Percentiles rank a stretch among this genome's conserved stretches.
phyloP scores from a whole-genome alignment of 1,140 invertebrate species.

The Kradibia gibbosae region DNA sequence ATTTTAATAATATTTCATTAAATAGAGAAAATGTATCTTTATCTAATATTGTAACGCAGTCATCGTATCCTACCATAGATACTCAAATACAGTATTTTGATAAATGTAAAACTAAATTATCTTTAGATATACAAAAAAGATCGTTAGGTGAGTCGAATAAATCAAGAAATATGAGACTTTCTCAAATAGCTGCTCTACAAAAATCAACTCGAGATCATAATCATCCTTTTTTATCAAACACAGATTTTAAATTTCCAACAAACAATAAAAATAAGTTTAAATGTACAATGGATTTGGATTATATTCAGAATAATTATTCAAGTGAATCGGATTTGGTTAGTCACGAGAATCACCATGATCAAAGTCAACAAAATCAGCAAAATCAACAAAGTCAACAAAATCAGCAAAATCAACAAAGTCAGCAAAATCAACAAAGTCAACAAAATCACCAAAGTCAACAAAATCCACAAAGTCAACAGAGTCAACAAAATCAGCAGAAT shows the following conservation, averaged over 20 bases:
- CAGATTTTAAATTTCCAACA: conserved; percentile 60
- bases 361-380: conserved; percentile 49
- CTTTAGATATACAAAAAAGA: conserved; percentile 52
- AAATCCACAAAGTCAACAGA: conserved; percentile 25
- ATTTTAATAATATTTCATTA: conserved; percentile 64
- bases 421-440: conserved; percentile 46
- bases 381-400: no score
- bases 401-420: neutral
- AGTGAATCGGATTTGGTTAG: conserved; percentile 53
- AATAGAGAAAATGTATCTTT: conserved; percentile 64
- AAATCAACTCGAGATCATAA: conserved; percentile 38
- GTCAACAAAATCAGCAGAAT: conserved; percentile 51
- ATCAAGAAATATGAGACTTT: conserved; percentile 37
- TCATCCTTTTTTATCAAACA: conserved; percentile 34
- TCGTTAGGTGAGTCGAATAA: conserved; percentile 46
- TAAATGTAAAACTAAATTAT: conserved; percentile 64
- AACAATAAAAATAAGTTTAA: conserved; percentile 66
- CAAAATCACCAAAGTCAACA: conserved; percentile 54
- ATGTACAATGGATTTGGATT: conserved; percentile 65
- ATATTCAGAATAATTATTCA: conserved; percentile 64
- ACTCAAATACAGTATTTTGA: conserved; percentile 55
- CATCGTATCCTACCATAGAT: conserved; percentile 12
- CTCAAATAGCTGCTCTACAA: conserved; percentile 34
- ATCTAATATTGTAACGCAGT: conserved; percentile 50
- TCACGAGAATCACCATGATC: conserved; percentile 55